Base-by-base conservation (phyloP, 2,113 vertebrate species). In the Leptocoma aspasia region DNA sequence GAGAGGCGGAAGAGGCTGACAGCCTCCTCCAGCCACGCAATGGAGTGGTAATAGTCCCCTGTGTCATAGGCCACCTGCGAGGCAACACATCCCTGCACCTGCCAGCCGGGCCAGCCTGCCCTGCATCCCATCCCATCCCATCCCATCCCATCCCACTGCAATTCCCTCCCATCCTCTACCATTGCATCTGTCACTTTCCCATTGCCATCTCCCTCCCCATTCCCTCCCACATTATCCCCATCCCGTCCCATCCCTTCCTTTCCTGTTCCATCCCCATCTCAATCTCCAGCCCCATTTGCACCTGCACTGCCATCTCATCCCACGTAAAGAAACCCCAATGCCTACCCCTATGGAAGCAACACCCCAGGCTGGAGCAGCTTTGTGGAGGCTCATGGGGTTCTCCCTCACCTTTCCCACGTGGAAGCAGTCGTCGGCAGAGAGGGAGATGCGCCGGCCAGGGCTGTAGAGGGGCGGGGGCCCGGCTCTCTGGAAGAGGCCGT, bases 381-480 rank as follows among this genome's bases (percentile, higher is more conserved):
- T 45, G 23, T 3, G n/a, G 22, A 3, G 65, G 4, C 22, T 7
- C 9, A 0, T 0, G 3, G 56, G 21, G 18, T 9, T 52, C 1
- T 0, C 4, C 2, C 71, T 95, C 96, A 99, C 99, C 98, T 99
- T 99, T 89, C 99, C 99, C 59, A 99, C 97, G 3, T 99, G 98
- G 95, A 99, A 99, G 96, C 99, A 99, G 97, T 99, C 99, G 1
- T 99, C 99, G 0, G 98, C 99, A 0, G 99, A 98, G 86, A 99
- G 98, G 6, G 95, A 63, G 42, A 98, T 70, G 2, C 94, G 97
- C n/a, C 94, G 96, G 7, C 88, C 4, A 1, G 99, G 98, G 45
- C 69, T 97, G 97, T 98, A 99, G 52, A 99, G 85, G 27, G 12
- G 95, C 2, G 68, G 97, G 53, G 66, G 66, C 5, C 95, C 31